These are phyloP conservation scores for Bombycilla garrulus DNA, from an alignment of 2,113 vertebrate genomes.

Conservation along the genomic window DNA sequence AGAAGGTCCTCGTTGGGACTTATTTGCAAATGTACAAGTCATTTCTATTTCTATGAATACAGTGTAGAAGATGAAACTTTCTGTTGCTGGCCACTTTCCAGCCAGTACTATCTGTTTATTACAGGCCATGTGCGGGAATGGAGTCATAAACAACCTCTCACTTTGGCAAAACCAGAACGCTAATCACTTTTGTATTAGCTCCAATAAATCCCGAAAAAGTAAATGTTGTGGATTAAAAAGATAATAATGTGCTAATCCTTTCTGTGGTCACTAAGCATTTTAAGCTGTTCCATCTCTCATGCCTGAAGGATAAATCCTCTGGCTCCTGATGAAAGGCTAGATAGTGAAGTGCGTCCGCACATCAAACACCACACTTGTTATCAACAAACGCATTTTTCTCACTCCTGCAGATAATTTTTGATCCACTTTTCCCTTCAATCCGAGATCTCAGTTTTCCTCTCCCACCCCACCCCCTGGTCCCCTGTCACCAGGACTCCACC, in stretches of 20 bases:
- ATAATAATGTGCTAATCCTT: constrained; percentile 62
- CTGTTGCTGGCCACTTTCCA: not conserved
- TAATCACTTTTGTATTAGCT: constrained; percentile 67
- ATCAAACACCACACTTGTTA: not conserved
- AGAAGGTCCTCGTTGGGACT: not conserved
- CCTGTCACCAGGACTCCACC: not conserved
- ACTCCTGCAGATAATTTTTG: not conserved
- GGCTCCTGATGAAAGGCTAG: constrained; percentile 16
- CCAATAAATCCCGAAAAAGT: constrained; percentile 48
- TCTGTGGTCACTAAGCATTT: constrained; percentile 54
- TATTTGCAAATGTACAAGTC: not conserved
- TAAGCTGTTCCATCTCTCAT: constrained; percentile 40
- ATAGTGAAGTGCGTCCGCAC: not conserved
- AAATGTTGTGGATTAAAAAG: constrained; percentile 58
- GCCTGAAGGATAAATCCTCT: constrained; percentile 37
- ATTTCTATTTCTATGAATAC: not conserved
- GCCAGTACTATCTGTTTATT: constrained; percentile 23
- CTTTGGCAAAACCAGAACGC: constrained; percentile 10
- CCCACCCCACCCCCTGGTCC: not conserved
- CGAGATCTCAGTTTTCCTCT: not conserved
- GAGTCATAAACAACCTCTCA: constrained; percentile 45
- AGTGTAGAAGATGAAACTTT: not conserved
- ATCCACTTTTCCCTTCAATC: not conserved
- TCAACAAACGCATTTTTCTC: not conserved
- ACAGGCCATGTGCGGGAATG: constrained; percentile 12